These are phyloP conservation scores for Tyto alba DNA, from an alignment of 2,113 vertebrate genomes.

Conservation along the genomic window DNA sequence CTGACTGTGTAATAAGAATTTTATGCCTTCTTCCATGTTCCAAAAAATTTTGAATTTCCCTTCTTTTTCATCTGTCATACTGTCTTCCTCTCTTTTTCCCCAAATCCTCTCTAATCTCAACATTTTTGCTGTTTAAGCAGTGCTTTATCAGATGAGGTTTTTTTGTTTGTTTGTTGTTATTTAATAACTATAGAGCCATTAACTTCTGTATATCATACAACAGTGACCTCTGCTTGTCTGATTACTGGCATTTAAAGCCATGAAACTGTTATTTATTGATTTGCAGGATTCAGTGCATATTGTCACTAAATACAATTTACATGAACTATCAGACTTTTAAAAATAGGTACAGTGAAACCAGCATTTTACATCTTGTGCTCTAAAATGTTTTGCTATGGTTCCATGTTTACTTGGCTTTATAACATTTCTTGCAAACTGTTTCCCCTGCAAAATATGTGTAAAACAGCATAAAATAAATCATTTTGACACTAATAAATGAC, in stretches of 20 bases:
- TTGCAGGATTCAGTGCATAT: not conserved
- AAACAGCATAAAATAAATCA: not conserved
- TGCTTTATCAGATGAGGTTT: not conserved
- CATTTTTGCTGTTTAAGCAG: not conserved
- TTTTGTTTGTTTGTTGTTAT: not conserved
- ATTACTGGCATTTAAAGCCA: not conserved
- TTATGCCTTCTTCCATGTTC: not conserved
- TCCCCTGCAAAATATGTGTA: conserved; percentile 19
- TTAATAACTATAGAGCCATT: not conserved
- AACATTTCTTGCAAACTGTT: not conserved
- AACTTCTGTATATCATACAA: not conserved
- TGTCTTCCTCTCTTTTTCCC: not conserved
- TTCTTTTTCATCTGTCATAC: not conserved
- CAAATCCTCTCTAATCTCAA: not conserved
- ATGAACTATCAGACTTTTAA: not conserved
- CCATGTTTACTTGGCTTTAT: not conserved
- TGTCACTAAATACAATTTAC: not conserved
- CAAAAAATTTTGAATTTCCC: not conserved
- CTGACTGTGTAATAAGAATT: not conserved
- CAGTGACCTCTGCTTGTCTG: not conserved
- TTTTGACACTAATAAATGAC: conserved; percentile 45
- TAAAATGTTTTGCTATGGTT: not conserved
- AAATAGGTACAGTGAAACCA: not conserved
- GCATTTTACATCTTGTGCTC: not conserved
- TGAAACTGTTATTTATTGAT: not conserved